Conservation (phyloP, 1,140 invertebrate species). For the Leptestheria dahalacensis region DNA sequence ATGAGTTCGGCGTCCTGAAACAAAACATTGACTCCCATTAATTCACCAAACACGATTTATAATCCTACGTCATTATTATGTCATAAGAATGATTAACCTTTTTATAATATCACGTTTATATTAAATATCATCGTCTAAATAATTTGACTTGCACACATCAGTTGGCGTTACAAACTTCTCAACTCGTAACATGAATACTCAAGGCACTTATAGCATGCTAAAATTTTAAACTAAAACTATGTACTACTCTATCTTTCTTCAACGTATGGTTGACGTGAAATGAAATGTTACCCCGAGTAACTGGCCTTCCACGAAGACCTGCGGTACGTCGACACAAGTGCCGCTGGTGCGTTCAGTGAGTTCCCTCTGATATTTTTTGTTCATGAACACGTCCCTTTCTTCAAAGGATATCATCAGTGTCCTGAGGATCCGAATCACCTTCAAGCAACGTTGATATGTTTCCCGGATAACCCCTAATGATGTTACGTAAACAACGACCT, state of each 20-base stretch:
- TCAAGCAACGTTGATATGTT: conserved; percentile 74
- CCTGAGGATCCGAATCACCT: conserved; percentile 78
- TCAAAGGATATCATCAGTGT: conserved; percentile 87
- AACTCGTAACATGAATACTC: no score
- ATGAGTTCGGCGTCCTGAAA: conserved; percentile 71
- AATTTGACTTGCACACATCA: no score
- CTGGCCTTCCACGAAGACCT: conserved; percentile 84
- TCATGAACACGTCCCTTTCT: conserved; percentile 86
- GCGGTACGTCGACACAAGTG: conserved; percentile 60
- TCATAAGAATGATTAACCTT: no score
- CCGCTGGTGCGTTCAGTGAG: conserved; percentile 62
- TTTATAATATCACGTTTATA: no score
- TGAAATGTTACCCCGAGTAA: conserved; percentile 64
- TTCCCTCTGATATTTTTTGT: conserved; percentile 69
- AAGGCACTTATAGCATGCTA: no score
- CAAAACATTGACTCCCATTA: no score
- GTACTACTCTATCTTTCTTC: no score
- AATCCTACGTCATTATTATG: no score
- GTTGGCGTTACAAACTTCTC: no score
- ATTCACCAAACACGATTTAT: no score
- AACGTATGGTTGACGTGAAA: neutral
- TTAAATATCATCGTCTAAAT: no score
- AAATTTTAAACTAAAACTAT: no score
- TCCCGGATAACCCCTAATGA: conserved; percentile 80
- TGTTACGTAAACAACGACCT: conserved; percentile 83